These are phyloP conservation scores for Apoda limacodes DNA, from an alignment of 2,888 invertebrate species.

Conservation along the genomic window DNA sequence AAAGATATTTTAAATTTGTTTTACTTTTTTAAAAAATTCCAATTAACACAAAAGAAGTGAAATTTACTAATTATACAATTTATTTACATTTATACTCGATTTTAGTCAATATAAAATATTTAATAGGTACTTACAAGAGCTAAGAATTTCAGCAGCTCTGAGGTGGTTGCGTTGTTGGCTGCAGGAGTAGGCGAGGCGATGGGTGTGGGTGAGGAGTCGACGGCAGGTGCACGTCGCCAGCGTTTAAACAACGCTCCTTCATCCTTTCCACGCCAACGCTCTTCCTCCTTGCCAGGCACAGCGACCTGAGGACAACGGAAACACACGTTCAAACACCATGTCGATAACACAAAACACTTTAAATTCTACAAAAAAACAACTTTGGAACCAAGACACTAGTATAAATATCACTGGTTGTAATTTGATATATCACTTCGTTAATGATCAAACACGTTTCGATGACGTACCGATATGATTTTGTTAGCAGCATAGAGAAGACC, in stretches of 20 bases:
- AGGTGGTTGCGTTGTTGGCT: conserved; percentile 41
- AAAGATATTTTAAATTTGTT: conserved; percentile 6
- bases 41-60: no score
- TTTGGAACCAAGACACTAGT: neutral
- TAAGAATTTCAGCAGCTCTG: conserved; percentile 76
- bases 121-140: conserved; percentile 77
- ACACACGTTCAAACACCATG: conserved; percentile 45
- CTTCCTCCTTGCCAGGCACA: conserved; percentile 60
- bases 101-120: conserved; percentile 1
- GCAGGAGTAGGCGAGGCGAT: conserved; percentile 30
- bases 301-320: conserved; percentile 64
- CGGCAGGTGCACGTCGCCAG: conserved; percentile 49
- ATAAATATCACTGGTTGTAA: neutral
- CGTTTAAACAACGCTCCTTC: conserved; percentile 58
- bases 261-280: conserved; percentile 58
- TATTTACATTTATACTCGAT: neutral
- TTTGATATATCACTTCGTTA: conserved; percentile 24
- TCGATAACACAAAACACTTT: conserved; percentile 30
- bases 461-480: conserved; percentile 66
- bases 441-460: conserved; percentile 33
- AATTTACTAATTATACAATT: no score
- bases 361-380: no score
- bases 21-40: no score
- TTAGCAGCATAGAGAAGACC: conserved; percentile 61
- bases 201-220: conserved; percentile 31